Evolutionary conservation across 2,113 vertebrate species (phyloP).

Genomic region (Taurulus bubalis): DNA sequence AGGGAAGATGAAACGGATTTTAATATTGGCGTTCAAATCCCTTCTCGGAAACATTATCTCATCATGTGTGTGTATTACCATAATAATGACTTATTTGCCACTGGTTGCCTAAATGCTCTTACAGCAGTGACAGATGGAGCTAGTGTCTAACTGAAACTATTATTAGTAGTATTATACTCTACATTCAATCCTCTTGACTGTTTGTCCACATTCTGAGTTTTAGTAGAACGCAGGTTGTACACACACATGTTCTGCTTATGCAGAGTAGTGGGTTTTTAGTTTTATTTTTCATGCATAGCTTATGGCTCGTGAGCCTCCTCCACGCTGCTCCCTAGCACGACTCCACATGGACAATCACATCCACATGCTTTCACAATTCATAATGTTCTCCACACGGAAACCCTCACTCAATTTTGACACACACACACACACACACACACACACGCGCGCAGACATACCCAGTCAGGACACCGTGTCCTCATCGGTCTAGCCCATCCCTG

Average conservation of each 20-base stretch:
- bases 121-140: slow-evolving; percentile 66
- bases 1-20: not conserved
- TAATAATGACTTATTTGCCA: not conserved
- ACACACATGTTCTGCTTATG: slow-evolving; percentile 8
- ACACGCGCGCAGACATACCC: slow-evolving; percentile 6
- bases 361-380: slow-evolving; percentile 19
- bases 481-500: slow-evolving; percentile 67
- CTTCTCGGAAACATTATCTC: not conserved
- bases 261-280: slow-evolving; percentile 1
- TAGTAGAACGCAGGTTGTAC: not conserved
- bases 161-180: slow-evolving; percentile 34
- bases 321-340: slow-evolving; percentile 5
- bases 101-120: not conserved
- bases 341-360: slow-evolving; percentile 11
- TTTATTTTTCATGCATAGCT: slow-evolving; percentile 38
- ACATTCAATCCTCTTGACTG: slow-evolving; percentile 23
- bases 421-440: slow-evolving; percentile 1
- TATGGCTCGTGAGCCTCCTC: slow-evolving; percentile 22
- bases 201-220: slow-evolving; percentile 25
- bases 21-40: not conserved
- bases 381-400: slow-evolving; percentile 23
- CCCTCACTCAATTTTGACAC: not conserved
- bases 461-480: slow-evolving; percentile 65
- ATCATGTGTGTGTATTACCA: not conserved
- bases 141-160: slow-evolving; percentile 47